Percentiles rank a stretch among this genome's conserved stretches.
Evolutionary conservation across 1,140 invertebrate species (phyloP).

Genomic region (Probaryconus sp.): DNA sequence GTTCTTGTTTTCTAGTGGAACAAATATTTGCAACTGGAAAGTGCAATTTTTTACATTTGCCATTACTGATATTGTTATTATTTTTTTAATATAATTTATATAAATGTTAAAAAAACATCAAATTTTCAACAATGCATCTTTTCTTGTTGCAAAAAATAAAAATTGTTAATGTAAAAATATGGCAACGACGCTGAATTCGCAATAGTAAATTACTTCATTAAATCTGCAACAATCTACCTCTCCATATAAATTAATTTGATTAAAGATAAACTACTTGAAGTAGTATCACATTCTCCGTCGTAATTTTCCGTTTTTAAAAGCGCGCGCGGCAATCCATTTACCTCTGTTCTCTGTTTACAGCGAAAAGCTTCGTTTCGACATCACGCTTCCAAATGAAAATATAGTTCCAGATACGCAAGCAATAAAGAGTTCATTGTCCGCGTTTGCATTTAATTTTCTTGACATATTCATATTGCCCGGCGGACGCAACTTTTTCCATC

Average conservation of each 20-base stretch:
- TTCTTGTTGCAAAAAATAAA: slow-evolving; percentile 30
- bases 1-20: background rate
- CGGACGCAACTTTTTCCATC: too few species aligned
- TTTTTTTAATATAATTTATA: too few species aligned
- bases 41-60: too few species aligned
- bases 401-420: background rate
- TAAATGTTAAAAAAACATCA: too few species aligned
- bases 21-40: too few species aligned
- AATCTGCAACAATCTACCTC: slow-evolving; percentile 41
- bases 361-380: slow-evolving; percentile 33
- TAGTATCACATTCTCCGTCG: slow-evolving; percentile 49
- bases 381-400: slow-evolving; percentile 48
- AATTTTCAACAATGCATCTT: too few species aligned
- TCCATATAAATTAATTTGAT: slow-evolving; percentile 57
- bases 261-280: slow-evolving; percentile 54
- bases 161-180: too few species aligned
- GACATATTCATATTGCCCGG: slow-evolving; percentile 7
- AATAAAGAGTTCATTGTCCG: too few species aligned
- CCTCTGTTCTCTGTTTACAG: slow-evolving; percentile 31
- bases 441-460: slow-evolving; percentile 20
- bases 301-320: slow-evolving; percentile 44
- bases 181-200: too few species aligned
- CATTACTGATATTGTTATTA: too few species aligned
- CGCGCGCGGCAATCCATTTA: slow-evolving; percentile 32
- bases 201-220: slow-evolving; percentile 56